Evolutionary conservation across 1,140 invertebrate species (phyloP), one percentile per base, ranked within the genome.

Genomic region (Rhyzopertha dominica): DNA sequence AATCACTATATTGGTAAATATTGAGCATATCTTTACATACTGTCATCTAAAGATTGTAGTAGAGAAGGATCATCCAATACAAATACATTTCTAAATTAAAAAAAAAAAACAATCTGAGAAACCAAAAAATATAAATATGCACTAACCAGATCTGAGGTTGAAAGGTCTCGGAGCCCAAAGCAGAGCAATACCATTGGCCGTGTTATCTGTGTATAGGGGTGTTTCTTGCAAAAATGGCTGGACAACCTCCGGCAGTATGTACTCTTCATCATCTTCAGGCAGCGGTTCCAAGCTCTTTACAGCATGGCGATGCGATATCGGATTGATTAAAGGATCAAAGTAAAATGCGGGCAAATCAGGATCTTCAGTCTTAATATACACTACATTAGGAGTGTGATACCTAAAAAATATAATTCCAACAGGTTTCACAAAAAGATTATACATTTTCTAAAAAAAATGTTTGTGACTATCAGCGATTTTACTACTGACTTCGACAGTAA

Each of bases 361-460:
- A 82, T 99, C 97, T 75, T 99, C 97, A 1, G 96, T 99, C 78
- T 99, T 99, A 56, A 99, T 99, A 63, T 94, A 99, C 1, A 99
- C 94, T 12, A 99, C 95, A 73, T 97, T 98, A 28, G 96, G 95
- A 4, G 92, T 88, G 68, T 99, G 97, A 72, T 99, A 99, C 91
- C 92, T 95, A 52, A 32, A 72, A 69, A 63, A 56, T 45, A 17
- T 23, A 14, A 34, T 19, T 7, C 19, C 10, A 31, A 9, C 36
- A n/a, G 19, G 3, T 12, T 47, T 36, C 12, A 14, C 13, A 10
- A 19, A 43, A 44, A 34, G 5, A 16, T 5, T 10, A 23, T 25
- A n/a, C 30, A 7, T 32, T 3, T 42, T 42, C n/a, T 31, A 36
- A 29, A 51, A 49, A 51, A 44, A 49, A n/a, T 66, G 62, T 66